phyloP scores from a whole-genome alignment of 2,797 vertebrate species.

The Chrosomus eos region DNA sequence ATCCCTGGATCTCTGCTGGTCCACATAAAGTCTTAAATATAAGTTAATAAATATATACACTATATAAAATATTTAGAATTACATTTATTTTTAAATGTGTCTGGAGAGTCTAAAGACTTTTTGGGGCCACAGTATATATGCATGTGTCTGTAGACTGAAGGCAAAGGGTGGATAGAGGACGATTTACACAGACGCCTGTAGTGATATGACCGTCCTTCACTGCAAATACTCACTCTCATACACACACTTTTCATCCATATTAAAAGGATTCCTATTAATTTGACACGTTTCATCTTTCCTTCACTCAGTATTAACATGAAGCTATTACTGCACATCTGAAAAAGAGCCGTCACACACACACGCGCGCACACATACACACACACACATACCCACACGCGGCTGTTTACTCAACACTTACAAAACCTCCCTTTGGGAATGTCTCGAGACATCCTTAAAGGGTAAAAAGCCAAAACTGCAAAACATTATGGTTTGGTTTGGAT shows the following conservation, averaged over 20 bases:
- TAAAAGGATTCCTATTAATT: slow-evolving; percentile 33
- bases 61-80: not conserved
- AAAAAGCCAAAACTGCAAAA: not conserved
- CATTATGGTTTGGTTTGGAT: no score
- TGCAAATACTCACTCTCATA: not conserved
- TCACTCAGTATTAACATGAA: slow-evolving; percentile 26
- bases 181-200: slow-evolving; percentile 20
- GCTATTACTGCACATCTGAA: slow-evolving; percentile 8
- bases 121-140: not conserved
- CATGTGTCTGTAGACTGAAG: not conserved
- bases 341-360: not conserved
- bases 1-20: not conserved
- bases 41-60: not conserved
- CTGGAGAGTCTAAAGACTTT: not conserved
- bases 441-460: no score
- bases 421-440: not conserved
- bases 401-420: not conserved
- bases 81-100: not conserved
- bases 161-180: slow-evolving; percentile 24
- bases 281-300: slow-evolving; percentile 15
- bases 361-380: no score
- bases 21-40: not conserved
- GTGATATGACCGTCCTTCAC: slow-evolving; percentile 36
- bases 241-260: slow-evolving; percentile 26
- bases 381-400: no score